Conservation (phyloP, 2,797 vertebrate species). For the Molossus alvarezi region DNA sequence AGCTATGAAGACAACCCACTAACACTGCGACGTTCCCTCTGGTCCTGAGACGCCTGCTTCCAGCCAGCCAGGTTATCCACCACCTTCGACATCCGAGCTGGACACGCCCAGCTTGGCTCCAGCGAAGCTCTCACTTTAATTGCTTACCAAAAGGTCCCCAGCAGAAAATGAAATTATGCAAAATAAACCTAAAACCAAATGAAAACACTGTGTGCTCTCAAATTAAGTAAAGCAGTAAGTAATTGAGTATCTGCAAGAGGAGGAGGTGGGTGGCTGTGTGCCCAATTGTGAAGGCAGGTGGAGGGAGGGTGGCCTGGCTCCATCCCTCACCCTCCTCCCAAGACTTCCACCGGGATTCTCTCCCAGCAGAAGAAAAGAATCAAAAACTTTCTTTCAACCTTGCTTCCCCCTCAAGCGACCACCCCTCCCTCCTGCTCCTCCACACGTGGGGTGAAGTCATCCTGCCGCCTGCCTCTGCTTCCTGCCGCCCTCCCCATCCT, state of each 20-base stretch:
- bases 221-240: background rate
- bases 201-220: background rate
- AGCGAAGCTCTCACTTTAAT: background rate
- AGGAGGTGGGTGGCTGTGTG: rapidly evolving
- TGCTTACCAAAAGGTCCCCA: background rate
- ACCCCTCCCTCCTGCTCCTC: background rate
- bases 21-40: constrained; percentile 2
- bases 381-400: background rate
- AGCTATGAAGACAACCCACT: background rate
- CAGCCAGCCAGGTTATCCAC: background rate
- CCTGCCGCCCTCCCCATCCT: too few relatives aligned
- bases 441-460: rapidly evolving
- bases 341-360: background rate
- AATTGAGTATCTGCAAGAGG: background rate
- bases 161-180: constrained; percentile 70
- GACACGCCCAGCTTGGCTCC: background rate
- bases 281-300: rapidly evolving
- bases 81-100: background rate
- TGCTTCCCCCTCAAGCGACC: background rate
- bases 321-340: background rate
- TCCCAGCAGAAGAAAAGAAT: background rate
- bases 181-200: constrained; percentile 54
- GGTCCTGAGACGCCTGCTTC: background rate
- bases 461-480: rapidly evolving
- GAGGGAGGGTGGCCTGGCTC: rapidly evolving